Conservation (phyloP, 1,140 invertebrate species). For the Trachymyrmex septentrionalis region DNA sequence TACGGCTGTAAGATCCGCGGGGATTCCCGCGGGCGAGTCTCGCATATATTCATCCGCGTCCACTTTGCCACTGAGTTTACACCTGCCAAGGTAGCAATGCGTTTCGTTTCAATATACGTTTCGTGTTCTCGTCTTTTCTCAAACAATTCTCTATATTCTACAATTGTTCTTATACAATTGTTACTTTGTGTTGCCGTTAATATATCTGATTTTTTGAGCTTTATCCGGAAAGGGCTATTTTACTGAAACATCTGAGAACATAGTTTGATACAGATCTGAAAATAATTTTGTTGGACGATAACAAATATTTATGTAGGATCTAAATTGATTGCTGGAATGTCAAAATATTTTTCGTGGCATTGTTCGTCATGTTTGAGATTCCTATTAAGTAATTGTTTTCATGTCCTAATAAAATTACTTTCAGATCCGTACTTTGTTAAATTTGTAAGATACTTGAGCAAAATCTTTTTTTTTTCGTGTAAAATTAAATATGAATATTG, state of each 20-base stretch:
- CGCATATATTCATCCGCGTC: slow-evolving; percentile 72
- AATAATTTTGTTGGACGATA: no score
- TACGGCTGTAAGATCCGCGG: background rate
- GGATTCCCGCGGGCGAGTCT: slow-evolving; percentile 37
- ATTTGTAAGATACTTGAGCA: no score
- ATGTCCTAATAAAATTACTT: no score
- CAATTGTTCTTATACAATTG: background rate
- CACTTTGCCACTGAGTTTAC: slow-evolving; percentile 71
- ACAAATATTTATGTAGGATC: no score
- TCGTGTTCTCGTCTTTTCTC: slow-evolving; percentile 31
- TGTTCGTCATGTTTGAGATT: no score
- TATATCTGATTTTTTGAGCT: background rate
- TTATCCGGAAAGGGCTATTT: no score
- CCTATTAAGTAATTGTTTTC: no score
- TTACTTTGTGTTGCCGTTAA: slow-evolving; percentile 1
- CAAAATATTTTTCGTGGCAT: no score
- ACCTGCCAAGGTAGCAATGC: slow-evolving; percentile 54
- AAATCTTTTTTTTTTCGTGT: background rate
- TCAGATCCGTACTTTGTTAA: no score
- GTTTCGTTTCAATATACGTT: slow-evolving; percentile 24
- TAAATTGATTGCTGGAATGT: no score
- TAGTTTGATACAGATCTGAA: no score
- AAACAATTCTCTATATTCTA: background rate
- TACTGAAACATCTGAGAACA: no score
- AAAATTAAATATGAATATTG: background rate